Conservation (phyloP, 2,113 vertebrate species). For the Mormoops blainvillei region DNA sequence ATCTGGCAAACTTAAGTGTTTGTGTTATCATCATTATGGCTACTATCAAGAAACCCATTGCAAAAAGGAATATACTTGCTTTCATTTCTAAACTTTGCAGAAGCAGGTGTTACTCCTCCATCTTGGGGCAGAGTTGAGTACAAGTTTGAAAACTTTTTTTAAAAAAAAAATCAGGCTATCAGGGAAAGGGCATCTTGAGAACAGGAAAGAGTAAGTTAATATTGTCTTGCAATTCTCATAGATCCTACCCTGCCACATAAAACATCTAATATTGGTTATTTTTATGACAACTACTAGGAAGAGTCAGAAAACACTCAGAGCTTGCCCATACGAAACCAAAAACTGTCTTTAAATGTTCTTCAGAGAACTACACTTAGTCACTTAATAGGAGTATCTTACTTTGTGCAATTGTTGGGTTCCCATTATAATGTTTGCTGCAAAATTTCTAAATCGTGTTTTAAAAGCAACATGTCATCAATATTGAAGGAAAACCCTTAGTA, state of each 20-base stretch:
- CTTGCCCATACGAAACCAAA: background rate
- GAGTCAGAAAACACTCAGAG: background rate
- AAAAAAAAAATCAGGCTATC: background rate
- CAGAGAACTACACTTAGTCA: background rate
- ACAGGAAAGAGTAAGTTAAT: background rate
- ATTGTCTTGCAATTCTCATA: background rate
- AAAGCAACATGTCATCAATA: background rate
- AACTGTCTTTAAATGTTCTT: slow-evolving; percentile 1
- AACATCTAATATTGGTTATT: background rate
- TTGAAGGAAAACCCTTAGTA: slow-evolving; percentile 31
- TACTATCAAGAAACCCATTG: background rate
- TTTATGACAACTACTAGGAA: background rate
- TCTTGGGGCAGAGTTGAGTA: background rate
- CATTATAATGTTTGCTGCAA: background rate
- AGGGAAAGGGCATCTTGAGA: background rate
- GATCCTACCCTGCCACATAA: background rate
- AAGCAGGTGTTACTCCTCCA: background rate
- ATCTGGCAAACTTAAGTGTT: background rate
- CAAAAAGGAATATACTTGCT: background rate
- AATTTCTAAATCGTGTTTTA: slow-evolving; percentile 25
- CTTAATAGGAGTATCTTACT: background rate
- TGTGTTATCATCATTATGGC: background rate
- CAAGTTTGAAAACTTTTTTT: background rate
- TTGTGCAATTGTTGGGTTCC: background rate
- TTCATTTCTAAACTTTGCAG: slow-evolving; percentile 13